phyloP scores from a whole-genome alignment of 2,888 invertebrate species.

The Microctonus aethiopoides region DNA sequence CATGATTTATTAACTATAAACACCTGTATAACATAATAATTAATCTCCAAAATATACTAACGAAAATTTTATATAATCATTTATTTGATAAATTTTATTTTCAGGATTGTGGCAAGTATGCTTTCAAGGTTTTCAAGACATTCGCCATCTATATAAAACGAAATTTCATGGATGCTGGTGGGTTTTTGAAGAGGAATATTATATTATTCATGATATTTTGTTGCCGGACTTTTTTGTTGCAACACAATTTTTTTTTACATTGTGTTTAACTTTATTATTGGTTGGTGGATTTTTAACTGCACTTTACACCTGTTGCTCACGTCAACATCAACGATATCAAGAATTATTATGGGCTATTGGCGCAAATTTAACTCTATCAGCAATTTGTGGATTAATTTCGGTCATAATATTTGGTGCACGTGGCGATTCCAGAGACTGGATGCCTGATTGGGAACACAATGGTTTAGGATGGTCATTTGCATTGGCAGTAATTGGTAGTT shows the following conservation, averaged over 20 bases:
- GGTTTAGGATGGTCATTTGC: constrained; percentile 95
- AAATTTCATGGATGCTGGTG: constrained; percentile 92
- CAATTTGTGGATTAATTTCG: constrained; percentile 84
- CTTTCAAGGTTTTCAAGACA: constrained; percentile 88
- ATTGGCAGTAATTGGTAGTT: constrained; percentile 82
- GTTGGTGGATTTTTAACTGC: constrained; percentile 80
- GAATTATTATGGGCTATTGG: constrained; percentile 81
- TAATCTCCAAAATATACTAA: neutral
- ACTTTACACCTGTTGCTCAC: constrained; percentile 79
- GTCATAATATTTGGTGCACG: constrained; percentile 89
- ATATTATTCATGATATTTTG: constrained; percentile 90
- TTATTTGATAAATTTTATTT: constrained; percentile 8
- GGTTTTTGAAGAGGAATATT: constrained; percentile 97
- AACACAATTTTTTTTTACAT: constrained; percentile 93
- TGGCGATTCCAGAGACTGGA: constrained; percentile 93
- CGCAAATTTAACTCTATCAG: constrained; percentile 77
- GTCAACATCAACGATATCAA: constrained; percentile 81
- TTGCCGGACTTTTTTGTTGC: constrained; percentile 92
- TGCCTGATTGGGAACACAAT: constrained; percentile 97
- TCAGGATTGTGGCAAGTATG: constrained; percentile 95
- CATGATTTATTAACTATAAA: constrained; percentile 52
- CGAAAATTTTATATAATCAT: neutral
- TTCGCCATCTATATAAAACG: constrained; percentile 86
- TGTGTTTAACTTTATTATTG: constrained; percentile 85
- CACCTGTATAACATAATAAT: constrained; percentile 58